Evolutionary conservation across 2,888 invertebrate genomes (phyloP).

Genomic region (Coelogynopora nodosa): DNA sequence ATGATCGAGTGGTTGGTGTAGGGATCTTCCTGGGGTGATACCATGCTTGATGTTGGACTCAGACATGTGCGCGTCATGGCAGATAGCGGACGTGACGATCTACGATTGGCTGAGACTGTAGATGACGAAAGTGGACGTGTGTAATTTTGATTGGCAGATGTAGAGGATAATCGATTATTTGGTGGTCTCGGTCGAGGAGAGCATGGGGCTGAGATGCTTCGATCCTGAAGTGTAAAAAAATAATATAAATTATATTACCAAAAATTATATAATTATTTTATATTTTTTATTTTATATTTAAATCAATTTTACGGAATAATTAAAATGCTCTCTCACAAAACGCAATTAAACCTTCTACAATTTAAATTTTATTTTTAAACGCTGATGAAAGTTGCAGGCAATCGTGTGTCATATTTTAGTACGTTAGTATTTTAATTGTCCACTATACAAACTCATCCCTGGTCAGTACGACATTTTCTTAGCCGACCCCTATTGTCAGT

Average conservation of each 20-base stretch:
- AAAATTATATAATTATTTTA: background rate
- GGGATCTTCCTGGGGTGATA: background rate
- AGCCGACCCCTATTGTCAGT: background rate
- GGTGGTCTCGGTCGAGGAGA: background rate
- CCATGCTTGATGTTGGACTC: background rate
- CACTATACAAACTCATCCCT: background rate
- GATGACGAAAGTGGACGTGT: background rate
- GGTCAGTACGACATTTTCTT: background rate
- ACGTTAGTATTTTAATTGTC: no score
- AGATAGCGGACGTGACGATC: background rate
- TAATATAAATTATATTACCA: background rate
- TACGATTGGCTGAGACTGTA: background rate
- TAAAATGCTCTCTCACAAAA: no score
- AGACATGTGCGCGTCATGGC: background rate
- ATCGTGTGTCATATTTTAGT: no score
- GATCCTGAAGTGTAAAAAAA: background rate
- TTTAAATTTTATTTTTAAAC: no score
- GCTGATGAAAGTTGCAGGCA: no score
- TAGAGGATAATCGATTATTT: background rate
- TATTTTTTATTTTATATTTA: background rate
- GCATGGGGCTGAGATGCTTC: conserved; percentile 15
- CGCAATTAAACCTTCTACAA: no score
- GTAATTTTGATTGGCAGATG: background rate
- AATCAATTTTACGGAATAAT: background rate
- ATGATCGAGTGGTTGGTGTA: conserved; percentile 13